A percentile compares a stretch with the other conserved stretches of the same genome.
These are phyloP conservation scores for Crossaster papposus DNA, from an alignment of 53 echinoderm and acorn worm genomes.

Conservation along the genomic window DNA sequence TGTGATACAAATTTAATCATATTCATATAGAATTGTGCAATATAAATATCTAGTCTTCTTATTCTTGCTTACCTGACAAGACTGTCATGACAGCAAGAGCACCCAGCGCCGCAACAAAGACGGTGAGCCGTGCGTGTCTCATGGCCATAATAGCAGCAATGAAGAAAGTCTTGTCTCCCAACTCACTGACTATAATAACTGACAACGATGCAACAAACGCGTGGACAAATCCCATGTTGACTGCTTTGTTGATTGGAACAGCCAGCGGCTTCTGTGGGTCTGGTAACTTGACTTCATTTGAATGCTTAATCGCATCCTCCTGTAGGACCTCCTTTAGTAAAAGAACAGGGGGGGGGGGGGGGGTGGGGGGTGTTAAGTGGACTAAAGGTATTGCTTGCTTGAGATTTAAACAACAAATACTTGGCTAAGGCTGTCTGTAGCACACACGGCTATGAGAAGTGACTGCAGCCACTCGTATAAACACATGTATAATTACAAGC, in stretches of 20 bases:
- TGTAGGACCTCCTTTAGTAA: background rate
- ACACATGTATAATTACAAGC: too few species aligned
- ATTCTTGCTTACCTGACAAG: slow-evolving; percentile 85
- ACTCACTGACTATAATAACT: slow-evolving; percentile 97
- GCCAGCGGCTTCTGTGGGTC: slow-evolving; percentile 14
- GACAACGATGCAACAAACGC: slow-evolving; percentile 95
- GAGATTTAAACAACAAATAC: background rate
- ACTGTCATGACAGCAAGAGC: slow-evolving; percentile 95
- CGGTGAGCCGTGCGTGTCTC: slow-evolving; percentile 87
- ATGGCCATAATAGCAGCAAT: slow-evolving; percentile 99
- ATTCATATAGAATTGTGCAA: too few species aligned
- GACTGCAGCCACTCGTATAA: too few species aligned
- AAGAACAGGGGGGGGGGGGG: background rate
- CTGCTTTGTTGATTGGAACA: background rate
- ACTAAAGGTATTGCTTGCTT: background rate
- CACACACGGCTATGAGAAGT: too few species aligned
- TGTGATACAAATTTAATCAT: too few species aligned
- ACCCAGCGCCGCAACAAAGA: slow-evolving; percentile 84
- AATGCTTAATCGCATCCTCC: background rate
- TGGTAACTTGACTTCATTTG: slow-evolving; percentile 25
- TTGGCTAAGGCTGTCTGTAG: too few species aligned
- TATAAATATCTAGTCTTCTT: too few species aligned
- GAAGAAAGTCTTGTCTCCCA: slow-evolving; percentile 97
- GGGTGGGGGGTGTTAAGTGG: background rate
- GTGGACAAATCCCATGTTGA: slow-evolving; percentile 85